Evolutionary conservation across 1,140 invertebrate species (phyloP), one percentile per base, ranked within the genome.

Genomic region (Lordiphosa collinella): DNA sequence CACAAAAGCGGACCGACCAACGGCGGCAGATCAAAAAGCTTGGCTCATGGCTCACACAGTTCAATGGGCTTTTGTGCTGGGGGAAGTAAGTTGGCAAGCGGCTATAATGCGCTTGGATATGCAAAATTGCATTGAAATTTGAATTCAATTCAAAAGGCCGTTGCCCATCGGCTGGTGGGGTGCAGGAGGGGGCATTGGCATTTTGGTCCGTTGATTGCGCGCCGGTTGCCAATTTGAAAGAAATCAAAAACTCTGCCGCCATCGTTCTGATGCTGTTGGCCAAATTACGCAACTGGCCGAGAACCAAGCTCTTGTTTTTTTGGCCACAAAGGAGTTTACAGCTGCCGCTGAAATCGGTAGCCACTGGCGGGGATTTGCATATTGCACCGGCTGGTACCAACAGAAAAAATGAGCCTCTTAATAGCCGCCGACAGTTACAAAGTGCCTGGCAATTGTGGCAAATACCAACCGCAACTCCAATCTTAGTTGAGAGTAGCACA

Each of bases 381-480:
- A 63, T 67, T 54, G 68, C 74, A 79, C 68, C 38, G 41, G 62
- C 62, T 61, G 43, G 40, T 29, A 40, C 52, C 35, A 22, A 43
- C 12, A 29, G 35, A 37, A 86, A 84, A 86, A 87, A 87, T 87
- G 86, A 86, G 80, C 49, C 80, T 72, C 72, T 87, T 87, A 87
- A 87, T 82, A 82, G 75, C 68, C 85, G 75, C 61, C 86, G 85
- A 87, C 85, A 87, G 85, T 87, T 87, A 87, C 85, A 87, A 87
- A 87, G 85, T 87, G 85, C 80, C 75, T 64, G 72, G 63, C 85
- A 82, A 87, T 87, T 87, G 85, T 78, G 68, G 52, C 73, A 60
- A 70, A 82, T 69, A 61, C 67, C 78, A 6, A 32, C 16, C 16
- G 10, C 47, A 43, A 8, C 37, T 16, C 12, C 32, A 22, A 47